Conservation (phyloP, 2,113 vertebrate genomes). For the Gymnobelideus leadbeateri region DNA sequence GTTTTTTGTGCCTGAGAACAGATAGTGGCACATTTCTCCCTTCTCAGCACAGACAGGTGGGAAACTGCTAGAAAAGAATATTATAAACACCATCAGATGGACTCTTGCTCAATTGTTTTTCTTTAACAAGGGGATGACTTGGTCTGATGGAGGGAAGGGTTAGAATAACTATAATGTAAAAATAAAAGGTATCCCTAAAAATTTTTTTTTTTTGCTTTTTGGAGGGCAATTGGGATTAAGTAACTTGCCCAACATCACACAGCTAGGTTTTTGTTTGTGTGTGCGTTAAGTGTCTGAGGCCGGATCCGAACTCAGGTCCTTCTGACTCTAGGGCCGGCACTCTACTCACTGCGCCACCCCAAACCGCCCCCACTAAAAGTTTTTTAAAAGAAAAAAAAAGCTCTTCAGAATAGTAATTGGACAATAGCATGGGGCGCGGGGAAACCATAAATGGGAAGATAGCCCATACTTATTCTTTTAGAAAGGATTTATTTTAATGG, state of each 20-base stretch:
- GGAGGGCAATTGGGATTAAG: no score
- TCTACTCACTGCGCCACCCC: no score
- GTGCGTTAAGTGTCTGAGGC: no score
- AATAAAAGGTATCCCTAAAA: not conserved
- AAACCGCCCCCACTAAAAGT: no score
- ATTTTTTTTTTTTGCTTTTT: no score
- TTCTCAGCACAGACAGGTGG: not conserved
- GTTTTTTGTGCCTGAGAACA: not conserved
- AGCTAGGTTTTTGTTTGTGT: no score
- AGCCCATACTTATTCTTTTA: not conserved
- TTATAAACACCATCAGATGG: not conserved
- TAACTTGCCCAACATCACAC: no score
- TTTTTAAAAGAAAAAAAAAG: slow-evolving; percentile 23
- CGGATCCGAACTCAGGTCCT: no score
- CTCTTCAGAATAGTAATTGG: slow-evolving; percentile 26
- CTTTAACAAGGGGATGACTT: not conserved
- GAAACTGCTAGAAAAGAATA: not conserved
- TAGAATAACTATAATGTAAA: not conserved
- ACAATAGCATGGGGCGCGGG: not conserved
- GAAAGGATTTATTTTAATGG: slow-evolving; percentile 12
- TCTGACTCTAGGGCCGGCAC: no score
- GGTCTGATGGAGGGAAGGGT: not conserved
- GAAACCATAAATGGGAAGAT: not conserved
- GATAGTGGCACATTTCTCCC: not conserved
- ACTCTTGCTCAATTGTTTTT: not conserved